Evolutionary conservation across 2,113 vertebrate genomes (phyloP).

Genomic region (Malurus elegans): DNA sequence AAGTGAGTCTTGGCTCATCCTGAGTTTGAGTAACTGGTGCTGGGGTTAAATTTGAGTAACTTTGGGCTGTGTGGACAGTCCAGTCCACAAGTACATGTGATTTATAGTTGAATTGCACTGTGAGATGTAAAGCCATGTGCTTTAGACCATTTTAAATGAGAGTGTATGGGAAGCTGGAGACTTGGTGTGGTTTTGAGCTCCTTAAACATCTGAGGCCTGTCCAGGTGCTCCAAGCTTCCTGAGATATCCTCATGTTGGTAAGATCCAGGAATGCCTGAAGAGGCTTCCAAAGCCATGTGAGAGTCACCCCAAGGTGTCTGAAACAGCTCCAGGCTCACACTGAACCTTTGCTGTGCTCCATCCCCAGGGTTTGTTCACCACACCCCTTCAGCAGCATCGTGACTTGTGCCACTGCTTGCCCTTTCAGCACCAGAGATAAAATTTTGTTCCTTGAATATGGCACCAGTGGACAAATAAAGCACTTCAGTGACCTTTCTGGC

Average conservation of each 20-base stretch:
- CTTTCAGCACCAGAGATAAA: not conserved
- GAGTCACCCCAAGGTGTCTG: not conserved
- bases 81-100: accelerated
- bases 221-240: not conserved
- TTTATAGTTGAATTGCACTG: not conserved
- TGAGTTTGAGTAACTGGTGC: not conserved
- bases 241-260: not conserved
- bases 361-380: not conserved
- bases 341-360: not conserved
- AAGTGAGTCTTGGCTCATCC: not conserved
- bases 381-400: not conserved
- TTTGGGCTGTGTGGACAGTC: not conserved
- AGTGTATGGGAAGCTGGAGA: not conserved
- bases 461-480: not conserved
- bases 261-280: not conserved
- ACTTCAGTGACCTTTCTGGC: not conserved
- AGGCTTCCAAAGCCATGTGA: not conserved
- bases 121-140: not conserved
- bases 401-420: not conserved
- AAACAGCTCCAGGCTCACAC: not conserved
- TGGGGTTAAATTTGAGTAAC: no score
- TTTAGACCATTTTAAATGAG: not conserved
- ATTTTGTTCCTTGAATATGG: not conserved
- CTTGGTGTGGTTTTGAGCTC: not conserved
- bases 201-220: accelerated